Percentiles rank a stretch among this genome's conserved stretches.
Conservation (phyloP, 1,140 invertebrate species). For the Lepidurus couesii region DNA sequence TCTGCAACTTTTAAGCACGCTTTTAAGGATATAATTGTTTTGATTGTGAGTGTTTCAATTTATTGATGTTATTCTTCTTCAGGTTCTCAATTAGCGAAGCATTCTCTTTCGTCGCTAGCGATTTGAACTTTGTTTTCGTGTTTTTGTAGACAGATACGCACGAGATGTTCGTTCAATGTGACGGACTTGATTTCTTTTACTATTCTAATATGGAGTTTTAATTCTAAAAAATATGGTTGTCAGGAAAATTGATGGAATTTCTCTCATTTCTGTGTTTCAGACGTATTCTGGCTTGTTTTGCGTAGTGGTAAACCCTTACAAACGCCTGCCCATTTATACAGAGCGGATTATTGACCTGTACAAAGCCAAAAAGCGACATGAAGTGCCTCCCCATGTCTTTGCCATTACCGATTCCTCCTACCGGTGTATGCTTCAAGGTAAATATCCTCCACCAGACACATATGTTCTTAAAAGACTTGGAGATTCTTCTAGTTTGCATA, state of each 20-base stretch:
- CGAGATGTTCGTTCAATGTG: no score
- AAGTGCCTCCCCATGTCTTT: conserved; percentile 98
- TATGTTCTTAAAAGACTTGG: background rate
- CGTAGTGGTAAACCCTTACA: conserved; percentile 99
- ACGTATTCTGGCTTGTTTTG: conserved; percentile 99
- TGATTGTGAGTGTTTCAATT: no score
- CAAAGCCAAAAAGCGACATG: conserved; percentile 98
- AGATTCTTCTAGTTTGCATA: background rate
- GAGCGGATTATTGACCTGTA: conserved; percentile 99
- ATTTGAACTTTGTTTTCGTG: no score
- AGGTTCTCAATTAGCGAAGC: no score
- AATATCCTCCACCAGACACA: conserved; percentile 38
- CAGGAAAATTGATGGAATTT: background rate
- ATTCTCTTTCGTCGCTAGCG: no score
- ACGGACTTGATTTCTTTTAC: no score
- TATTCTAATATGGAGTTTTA: no score
- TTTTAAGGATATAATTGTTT: no score
- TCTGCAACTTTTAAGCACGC: no score
- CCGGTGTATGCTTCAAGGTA: conserved; percentile 98
- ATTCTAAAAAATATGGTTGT: no score
- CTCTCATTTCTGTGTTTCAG: conserved; percentile 56
- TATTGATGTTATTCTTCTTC: no score
- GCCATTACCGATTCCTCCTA: conserved; percentile 98
- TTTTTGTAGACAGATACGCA: no score
- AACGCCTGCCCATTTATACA: conserved; percentile 96